Percentiles rank a stretch among this genome's conserved stretches.
phyloP scores from a whole-genome alignment of 2,797 vertebrate genomes.

The Rhinella marina region DNA sequence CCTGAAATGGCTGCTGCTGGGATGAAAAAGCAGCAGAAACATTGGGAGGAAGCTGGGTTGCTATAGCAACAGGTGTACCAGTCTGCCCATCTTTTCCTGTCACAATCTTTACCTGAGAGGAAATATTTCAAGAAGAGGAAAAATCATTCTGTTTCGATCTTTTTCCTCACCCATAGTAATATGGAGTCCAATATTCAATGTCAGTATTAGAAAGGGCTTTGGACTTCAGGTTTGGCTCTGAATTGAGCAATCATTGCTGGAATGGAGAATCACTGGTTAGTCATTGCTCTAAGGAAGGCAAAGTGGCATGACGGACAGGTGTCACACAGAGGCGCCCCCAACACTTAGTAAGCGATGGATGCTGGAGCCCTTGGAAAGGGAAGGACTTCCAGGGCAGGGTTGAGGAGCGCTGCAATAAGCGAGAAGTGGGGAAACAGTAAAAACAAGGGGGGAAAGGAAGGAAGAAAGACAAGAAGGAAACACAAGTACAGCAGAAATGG shows the following conservation, averaged over 20 bases:
- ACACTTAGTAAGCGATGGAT: constrained; percentile 75
- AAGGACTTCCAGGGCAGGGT: constrained; percentile 66
- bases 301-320: constrained; percentile 73
- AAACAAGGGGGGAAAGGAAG: constrained; percentile 60
- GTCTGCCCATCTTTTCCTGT: constrained; percentile 97
- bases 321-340: constrained; percentile 71
- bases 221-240: constrained; percentile 30
- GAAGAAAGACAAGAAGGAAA: constrained; percentile 67
- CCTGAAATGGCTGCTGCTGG: constrained; percentile 90
- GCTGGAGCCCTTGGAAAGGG: constrained; percentile 66
- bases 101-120: constrained; percentile 92
- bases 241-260: constrained; percentile 21
- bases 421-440: constrained; percentile 68
- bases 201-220: constrained; percentile 53
- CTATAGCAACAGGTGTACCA: constrained; percentile 95
- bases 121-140: constrained; percentile 70
- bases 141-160: constrained; percentile 73
- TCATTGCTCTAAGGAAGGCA: constrained; percentile 64
- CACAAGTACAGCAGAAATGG: constrained; percentile 41
- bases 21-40: constrained; percentile 94
- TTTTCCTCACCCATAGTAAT: constrained; percentile 53
- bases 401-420: constrained; percentile 71
- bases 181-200: constrained; percentile 62
- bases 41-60: constrained; percentile 96
- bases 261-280: constrained; percentile 23